phyloP scores from a whole-genome alignment of 1,140 invertebrate genomes.

The Eurosta solidaginis region DNA sequence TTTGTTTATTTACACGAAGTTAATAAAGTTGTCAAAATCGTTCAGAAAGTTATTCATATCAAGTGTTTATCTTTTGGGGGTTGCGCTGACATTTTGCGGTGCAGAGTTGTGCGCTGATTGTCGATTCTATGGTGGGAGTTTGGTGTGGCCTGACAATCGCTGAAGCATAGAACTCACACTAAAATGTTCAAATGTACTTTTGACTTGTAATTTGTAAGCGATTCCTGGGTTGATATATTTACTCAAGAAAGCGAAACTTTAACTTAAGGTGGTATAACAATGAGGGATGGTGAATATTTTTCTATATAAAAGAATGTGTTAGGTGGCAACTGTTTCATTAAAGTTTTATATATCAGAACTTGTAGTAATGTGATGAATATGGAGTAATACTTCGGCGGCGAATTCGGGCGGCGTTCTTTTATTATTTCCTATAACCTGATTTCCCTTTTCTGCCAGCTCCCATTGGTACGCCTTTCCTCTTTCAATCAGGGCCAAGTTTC shows the following conservation, averaged over 20 bases:
- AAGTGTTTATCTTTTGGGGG: not conserved
- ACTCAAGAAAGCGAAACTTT: not conserved
- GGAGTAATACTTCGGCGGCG: no score
- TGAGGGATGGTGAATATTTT: not conserved
- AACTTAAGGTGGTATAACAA: not conserved
- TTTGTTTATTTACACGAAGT: slow-evolving; percentile 23
- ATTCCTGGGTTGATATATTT: slow-evolving; percentile 13
- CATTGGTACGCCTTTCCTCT: no score
- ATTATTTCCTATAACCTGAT: no score
- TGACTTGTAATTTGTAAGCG: slow-evolving; percentile 10
- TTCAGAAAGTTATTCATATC: slow-evolving; percentile 12
- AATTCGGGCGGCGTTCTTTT: no score
- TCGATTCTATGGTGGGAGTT: not conserved
- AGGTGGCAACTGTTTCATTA: no score
- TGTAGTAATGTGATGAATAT: no score
- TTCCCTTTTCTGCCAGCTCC: no score
- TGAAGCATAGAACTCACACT: not conserved
- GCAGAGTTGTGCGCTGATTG: not conserved
- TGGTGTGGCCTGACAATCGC: not conserved
- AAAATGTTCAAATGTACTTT: not conserved
- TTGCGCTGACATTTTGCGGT: not conserved
- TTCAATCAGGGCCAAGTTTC: no score
- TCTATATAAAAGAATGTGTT: no score
- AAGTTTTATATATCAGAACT: no score
- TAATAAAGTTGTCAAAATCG: slow-evolving; percentile 26